phyloP scores from a whole-genome alignment of 2,888 invertebrate genomes.

The Apamea monoglypha region DNA sequence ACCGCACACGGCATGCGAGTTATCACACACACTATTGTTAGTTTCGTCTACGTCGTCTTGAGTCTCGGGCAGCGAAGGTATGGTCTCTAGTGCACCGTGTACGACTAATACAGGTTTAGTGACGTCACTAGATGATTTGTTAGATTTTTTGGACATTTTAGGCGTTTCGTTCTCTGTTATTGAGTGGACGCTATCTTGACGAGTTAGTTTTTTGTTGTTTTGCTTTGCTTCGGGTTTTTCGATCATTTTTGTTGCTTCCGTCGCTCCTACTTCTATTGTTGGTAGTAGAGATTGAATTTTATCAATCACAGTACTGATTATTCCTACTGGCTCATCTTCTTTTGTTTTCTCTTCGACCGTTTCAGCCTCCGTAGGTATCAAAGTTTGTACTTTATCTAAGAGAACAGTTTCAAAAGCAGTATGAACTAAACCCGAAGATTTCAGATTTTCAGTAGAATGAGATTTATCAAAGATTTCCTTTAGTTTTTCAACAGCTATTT shows the following conservation, averaged over 20 bases:
- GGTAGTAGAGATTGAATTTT: conserved; percentile 34
- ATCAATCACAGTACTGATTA: conserved; percentile 40
- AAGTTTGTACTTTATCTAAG: conserved; percentile 84
- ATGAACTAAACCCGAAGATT: conserved; percentile 76
- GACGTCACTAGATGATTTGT: conserved; percentile 75
- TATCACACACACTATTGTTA: conserved; percentile 90
- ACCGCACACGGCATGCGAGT: conserved; percentile 90
- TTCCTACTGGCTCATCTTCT: conserved; percentile 9
- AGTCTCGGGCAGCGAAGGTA: conserved; percentile 85
- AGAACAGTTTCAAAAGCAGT: conserved; percentile 87
- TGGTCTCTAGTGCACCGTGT: conserved; percentile 85
- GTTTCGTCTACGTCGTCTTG: conserved; percentile 83
- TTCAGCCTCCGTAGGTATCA: conserved; percentile 57
- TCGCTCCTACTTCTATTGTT: not conserved
- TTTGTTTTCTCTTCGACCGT: not conserved
- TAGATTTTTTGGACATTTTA: conserved; percentile 83
- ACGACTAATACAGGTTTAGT: conserved; percentile 81
- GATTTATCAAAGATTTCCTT: conserved; percentile 41
- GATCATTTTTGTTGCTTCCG: conserved; percentile 17
- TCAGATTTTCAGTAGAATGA: conserved; percentile 46
- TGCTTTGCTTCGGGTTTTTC: conserved; percentile 57
- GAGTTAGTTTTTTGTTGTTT: conserved; percentile 75
- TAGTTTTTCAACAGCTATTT: conserved; percentile 37
- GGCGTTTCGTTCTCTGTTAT: conserved; percentile 72
- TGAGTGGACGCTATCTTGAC: conserved; percentile 85